A percentile compares a stretch with the other conserved stretches of the same genome.
These are phyloP conservation scores for Phaethon lepturus DNA, from an alignment of 2,113 vertebrate genomes.

Conservation along the genomic window DNA sequence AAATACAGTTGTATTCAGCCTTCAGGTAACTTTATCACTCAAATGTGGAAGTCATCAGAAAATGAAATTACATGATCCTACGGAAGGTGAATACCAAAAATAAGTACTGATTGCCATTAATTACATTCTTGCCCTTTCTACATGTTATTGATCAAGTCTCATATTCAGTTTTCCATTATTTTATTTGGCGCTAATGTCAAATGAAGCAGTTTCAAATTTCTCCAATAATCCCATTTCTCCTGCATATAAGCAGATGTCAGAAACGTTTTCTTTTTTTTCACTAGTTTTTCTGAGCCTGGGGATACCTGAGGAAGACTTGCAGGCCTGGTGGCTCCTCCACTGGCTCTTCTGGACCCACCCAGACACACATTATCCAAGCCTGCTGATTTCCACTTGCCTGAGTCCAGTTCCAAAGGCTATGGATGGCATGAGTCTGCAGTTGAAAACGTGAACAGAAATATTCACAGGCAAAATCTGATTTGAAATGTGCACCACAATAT, in stretches of 20 bases:
- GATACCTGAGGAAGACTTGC: neutral
- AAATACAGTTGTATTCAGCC: neutral
- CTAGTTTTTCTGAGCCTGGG: neutral
- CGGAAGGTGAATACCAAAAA: neutral
- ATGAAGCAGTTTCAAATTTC: neutral
- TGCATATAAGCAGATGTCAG: neutral
- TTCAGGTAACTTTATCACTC: neutral
- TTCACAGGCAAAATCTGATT: neutral
- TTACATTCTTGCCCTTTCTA: neutral
- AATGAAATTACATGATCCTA: neutral
- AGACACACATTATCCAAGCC: neutral
- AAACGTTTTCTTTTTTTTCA: neutral
- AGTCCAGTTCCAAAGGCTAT: no score
- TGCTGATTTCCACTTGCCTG: neutral
- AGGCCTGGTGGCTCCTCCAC: neutral
- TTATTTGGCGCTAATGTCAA: neutral
- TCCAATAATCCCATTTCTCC: neutral
- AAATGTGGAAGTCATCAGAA: neutral
- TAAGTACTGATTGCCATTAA: neutral
- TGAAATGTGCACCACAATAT: neutral
- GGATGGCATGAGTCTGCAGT: neutral
- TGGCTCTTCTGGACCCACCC: fast-evolving
- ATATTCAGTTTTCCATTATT: neutral
- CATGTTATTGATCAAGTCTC: conserved; percentile 41
- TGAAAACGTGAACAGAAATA: neutral